phyloP scores from a whole-genome alignment of 2,113 vertebrate species.

The Rafetus swinhoei region DNA sequence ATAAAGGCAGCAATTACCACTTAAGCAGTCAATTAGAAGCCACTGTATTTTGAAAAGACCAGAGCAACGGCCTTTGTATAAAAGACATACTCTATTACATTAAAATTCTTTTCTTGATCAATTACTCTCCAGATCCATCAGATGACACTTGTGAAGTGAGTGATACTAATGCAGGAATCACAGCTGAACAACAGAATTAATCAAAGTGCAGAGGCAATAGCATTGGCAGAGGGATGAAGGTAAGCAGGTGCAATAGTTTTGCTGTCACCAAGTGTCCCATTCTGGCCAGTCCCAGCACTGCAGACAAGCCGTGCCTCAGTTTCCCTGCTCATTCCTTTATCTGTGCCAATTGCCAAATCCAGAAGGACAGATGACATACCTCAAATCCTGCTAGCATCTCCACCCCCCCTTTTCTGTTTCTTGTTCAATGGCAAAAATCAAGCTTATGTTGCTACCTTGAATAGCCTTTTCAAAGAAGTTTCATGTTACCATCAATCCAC shows the following conservation, averaged over 20 bases:
- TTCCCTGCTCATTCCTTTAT: background rate
- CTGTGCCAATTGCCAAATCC: background rate
- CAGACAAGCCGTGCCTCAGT: background rate
- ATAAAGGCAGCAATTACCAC: constrained; percentile 10
- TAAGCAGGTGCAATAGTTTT: background rate
- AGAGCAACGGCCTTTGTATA: background rate
- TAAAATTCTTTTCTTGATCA: background rate
- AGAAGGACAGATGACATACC: background rate
- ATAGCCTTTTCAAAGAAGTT: background rate
- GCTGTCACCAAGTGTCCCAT: background rate
- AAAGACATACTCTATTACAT: background rate
- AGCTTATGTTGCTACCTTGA: background rate
- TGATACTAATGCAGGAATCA: background rate
- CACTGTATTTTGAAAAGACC: constrained; percentile 5
- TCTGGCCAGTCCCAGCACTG: background rate
- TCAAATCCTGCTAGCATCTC: background rate
- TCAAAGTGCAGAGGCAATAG: background rate
- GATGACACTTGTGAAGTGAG: background rate
- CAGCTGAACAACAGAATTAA: background rate
- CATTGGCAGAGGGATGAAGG: too few relatives aligned
- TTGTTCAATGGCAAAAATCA: background rate
- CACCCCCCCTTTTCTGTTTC: background rate
- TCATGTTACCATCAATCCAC: background rate
- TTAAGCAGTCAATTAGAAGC: constrained; percentile 8
- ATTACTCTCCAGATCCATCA: background rate